Base-by-base conservation (phyloP, 2,797 vertebrate species). In the Lophotriccus pileatus region DNA sequence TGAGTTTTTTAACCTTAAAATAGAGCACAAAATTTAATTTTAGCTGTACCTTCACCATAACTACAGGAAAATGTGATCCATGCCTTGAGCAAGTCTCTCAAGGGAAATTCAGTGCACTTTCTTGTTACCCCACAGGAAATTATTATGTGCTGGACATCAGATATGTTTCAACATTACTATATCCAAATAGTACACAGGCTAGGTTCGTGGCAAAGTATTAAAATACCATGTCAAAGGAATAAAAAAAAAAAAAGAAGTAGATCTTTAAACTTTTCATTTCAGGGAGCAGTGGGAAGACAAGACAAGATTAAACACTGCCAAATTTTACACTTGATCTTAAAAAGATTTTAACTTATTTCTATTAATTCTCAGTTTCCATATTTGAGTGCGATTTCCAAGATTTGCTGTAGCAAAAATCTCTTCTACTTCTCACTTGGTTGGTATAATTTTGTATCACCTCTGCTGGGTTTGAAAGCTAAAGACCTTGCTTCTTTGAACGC, bases 1-100 rank as follows among this genome's bases (percentile, higher is more conserved):
- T 91, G 84, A 53, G 50, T 47, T 93, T 90, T 94, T 91, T 92
- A 95, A 90, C 89, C 94, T 96, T 74, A 94, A 96, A 94, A 94
- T 84, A 89, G 44, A 93, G 12, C 44, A 79, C n/a, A 52, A 41
- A 32, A 39, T 72, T 50, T 95, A 68, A 62, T 94, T 95, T 94
- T 89, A 92, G 58, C 64, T 63, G 30, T 85, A 66, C 68, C 53
- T 93, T 92, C 69, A 56, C 36, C 4, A 1, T 28, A 83, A 78
- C 32, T 91, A 62, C 56, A 85, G 44, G 58, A 89, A 77, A 73
- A 74, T 69, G 62, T 12, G 24, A 93, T 85, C 72, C 72, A 59
- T 75, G 93, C 92, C 93, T 91, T 66, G 13, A 92, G 95, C 90
- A 72, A 93, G 19, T 55, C 43, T 72, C 62, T 89, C 36, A 68